Percentiles rank a stretch among this genome's conserved stretches.
Conservation (phyloP, 2,888 invertebrate species). For the Napeogenes inachia region DNA sequence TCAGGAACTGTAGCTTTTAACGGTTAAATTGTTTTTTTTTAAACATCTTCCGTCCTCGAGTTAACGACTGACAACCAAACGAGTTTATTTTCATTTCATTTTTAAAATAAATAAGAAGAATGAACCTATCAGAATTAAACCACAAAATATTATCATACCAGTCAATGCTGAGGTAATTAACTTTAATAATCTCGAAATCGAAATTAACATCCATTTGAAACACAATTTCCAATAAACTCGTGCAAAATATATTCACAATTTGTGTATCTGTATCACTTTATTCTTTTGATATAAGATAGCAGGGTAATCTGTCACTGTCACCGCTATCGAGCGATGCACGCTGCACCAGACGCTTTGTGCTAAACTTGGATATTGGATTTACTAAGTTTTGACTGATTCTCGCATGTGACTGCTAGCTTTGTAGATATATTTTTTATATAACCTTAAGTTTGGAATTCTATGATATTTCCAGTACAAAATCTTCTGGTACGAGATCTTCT, state of each 20-base stretch:
- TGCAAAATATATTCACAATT: slow-evolving; percentile 17
- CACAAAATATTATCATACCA: too few species aligned
- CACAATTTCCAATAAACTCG: background rate
- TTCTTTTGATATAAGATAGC: slow-evolving; percentile 37
- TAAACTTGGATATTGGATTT: slow-evolving; percentile 73
- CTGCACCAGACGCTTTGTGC: slow-evolving; percentile 48
- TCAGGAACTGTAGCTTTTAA: too few species aligned
- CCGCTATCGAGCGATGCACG: slow-evolving; percentile 69
- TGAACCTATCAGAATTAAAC: background rate
- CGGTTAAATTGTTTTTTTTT: background rate
- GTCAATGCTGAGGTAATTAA: too few species aligned
- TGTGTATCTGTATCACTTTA: slow-evolving; percentile 27
- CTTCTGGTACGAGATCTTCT: too few species aligned
- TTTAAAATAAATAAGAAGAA: background rate
- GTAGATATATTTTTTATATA: background rate
- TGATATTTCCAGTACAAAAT: too few species aligned
- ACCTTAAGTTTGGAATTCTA: too few species aligned
- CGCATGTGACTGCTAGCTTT: slow-evolving; percentile 21
- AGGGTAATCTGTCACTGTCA: slow-evolving; percentile 70
- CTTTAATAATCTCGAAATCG: too few species aligned
- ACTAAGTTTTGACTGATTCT: slow-evolving; percentile 68
- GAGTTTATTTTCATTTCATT: slow-evolving; percentile 3
- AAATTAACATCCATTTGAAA: background rate
- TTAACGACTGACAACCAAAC: slow-evolving; percentile 1
- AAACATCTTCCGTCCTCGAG: background rate